Evolutionary conservation across 2,797 vertebrate genomes (phyloP).

Genomic region (Paguma larvata): DNA sequence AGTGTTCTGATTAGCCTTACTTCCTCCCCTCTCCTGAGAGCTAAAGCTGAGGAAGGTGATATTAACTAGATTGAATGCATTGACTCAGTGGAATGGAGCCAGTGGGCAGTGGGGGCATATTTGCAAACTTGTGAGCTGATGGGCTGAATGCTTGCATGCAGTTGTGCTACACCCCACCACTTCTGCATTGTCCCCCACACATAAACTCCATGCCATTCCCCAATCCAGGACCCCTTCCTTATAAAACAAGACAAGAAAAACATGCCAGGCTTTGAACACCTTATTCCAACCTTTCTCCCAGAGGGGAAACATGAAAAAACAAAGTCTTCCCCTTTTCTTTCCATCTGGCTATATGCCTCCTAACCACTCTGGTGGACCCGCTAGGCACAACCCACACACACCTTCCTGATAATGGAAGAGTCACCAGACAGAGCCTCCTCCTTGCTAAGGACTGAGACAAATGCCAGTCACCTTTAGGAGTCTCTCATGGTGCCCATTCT

Average conservation of each 20-base stretch:
- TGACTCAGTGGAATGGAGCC: not conserved
- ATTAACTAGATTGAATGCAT: not conserved
- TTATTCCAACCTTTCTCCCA: slow-evolving; percentile 9
- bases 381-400: not conserved
- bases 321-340: not conserved
- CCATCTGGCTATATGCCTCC: not conserved
- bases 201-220: not conserved
- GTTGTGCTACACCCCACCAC: not conserved
- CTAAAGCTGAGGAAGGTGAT: not conserved
- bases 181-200: not conserved
- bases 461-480: slow-evolving; percentile 64
- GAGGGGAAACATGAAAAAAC: slow-evolving; percentile 17
- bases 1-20: not conserved
- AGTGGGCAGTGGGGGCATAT: not conserved
- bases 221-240: not conserved
- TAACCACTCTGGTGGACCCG: not conserved
- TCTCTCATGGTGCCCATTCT: slow-evolving; percentile 78
- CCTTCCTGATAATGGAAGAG: not conserved
- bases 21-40: not conserved
- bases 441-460: slow-evolving; percentile 73
- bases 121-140: not conserved
- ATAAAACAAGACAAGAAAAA: not conserved
- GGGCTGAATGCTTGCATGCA: not conserved
- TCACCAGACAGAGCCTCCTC: slow-evolving; percentile 17
- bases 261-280: not conserved